Evolutionary conservation across 2,797 vertebrate genomes (phyloP), one percentile per base, ranked within the genome.

Genomic region (Eospalax fontanierii): DNA sequence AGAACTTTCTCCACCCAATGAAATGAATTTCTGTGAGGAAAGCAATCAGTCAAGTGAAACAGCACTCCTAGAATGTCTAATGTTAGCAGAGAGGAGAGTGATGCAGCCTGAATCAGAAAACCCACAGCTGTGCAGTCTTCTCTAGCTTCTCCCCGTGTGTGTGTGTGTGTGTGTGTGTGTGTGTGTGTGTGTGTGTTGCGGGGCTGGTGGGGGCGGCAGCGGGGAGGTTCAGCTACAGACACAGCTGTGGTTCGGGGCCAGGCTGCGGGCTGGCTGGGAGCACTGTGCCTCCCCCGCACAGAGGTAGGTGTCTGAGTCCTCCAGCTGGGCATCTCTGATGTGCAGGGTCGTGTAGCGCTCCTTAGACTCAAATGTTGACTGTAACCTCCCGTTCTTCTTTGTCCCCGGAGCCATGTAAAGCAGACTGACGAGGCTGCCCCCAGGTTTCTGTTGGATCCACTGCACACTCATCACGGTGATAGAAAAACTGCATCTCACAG

Each of bases 251-350:
- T 97, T 97, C 95, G 73, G 33, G 28, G 22, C 1, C 74, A 94
- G 92, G 18, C 90, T 83, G 40, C 83, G 75, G 40, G 7, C 33
- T 35, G 1, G 9, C 76, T 63, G 28, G 70, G 16, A 86, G 63
- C 92, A 95, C 95, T 94, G 95, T 97, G 96, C 70, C 7, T 88
- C 24, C 2, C 0, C 74, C 0, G 68, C 96, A 70, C 95, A 97
- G 80, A 95, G 33, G 74, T 96, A 98, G 10, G 35, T 81, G 89
- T 84, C 94, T 87, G 97, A 84, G 80, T 98, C 97, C 70, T 61
- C 76, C 22, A 93, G 46, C 11, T 50, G 46, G 6, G 46, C 46
- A 6, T 50, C 46, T 11, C 46, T 50, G 46, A 50, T 50, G 46
- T 50, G 46, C 46, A 50, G 46, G 46, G 46, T 50, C 6, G 46